Evolutionary conservation across 1,140 invertebrate species (phyloP), one percentile per base, ranked within the genome.

Genomic region (Anastatus disparis): DNA sequence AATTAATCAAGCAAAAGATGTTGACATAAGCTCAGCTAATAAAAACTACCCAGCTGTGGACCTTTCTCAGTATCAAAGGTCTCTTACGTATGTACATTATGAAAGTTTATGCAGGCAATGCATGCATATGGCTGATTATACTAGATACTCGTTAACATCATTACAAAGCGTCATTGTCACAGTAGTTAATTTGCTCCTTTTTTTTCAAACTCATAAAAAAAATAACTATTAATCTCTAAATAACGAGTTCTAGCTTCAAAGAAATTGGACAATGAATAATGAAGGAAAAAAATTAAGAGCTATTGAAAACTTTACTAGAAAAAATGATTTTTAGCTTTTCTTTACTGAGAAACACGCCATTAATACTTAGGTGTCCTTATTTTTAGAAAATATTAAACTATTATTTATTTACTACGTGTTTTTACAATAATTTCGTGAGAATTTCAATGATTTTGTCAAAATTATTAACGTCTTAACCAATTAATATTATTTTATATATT

Each of bases 51-150:
- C 82, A 85, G 83, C 82, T 83, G 81, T 84, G 83, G 83, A 85
- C 83, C 84, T 85, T 86, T 86, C 80, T 86, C 77, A 78, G 76
- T 76, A 82, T 84, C 84, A 86, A 85, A 86, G 84, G 84, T 84
- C 84, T 85, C 82, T 85, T 78, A 84, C 76, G 76, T 72, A 75
- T 79, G 67, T 70, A 75, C 65, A 68, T 70, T 52, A 74, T 67
- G 61, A 66, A 69, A 68, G 38, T 69, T 68, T 50, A 72, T 67
- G 72, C 70, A 78, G 72, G 72, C 80, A 75, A 79, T 66, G 74
- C 79, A 82, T 78, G 77, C 81, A 79, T 76, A 76, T 70, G 50
- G 76, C 75, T 76, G 72, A 78, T 77, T 69, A 78, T 74, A 80
- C 75, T 78, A 74, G 40, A 63, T 64, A 70, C 17, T 56, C 38